Conservation (phyloP, 2,113 vertebrate genomes). For the Hydropotes inermis region DNA sequence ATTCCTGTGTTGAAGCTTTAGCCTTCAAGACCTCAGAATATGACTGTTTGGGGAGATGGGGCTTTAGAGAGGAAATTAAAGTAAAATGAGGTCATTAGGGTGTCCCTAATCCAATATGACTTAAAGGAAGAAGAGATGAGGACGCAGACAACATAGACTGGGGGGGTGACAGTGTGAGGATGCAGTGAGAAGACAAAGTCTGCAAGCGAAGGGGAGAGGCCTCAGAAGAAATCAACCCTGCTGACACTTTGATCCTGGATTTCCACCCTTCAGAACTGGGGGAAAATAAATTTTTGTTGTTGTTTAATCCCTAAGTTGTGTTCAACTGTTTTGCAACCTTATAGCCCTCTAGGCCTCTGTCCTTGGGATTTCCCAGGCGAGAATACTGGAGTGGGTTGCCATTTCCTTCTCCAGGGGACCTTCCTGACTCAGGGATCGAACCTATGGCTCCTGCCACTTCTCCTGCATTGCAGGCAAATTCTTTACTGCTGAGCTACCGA, state of each 20-base stretch:
- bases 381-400: neutral
- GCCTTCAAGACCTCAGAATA: neutral
- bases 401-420: neutral
- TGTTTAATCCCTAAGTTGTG: neutral
- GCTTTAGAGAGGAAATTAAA: neutral
- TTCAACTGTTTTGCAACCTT: neutral
- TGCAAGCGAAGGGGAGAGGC: neutral
- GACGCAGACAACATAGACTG: fast-evolving
- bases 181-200: neutral
- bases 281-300: neutral
- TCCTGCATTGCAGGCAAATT: neutral
- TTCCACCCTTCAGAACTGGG: neutral
- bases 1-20: neutral
- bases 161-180: neutral
- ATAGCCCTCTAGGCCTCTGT: neutral
- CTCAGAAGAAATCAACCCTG: neutral
- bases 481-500: neutral
- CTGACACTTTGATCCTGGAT: neutral
- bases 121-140: neutral
- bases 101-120: neutral
- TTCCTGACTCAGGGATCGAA: neutral
- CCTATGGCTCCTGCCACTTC: neutral
- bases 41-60: neutral
- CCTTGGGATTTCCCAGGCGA: neutral
- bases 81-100: neutral